A percentile compares a stretch with the other conserved stretches of the same genome.
These are phyloP conservation scores for Deilephila porcellus DNA, from an alignment of 2,888 invertebrate species.

Conservation along the genomic window DNA sequence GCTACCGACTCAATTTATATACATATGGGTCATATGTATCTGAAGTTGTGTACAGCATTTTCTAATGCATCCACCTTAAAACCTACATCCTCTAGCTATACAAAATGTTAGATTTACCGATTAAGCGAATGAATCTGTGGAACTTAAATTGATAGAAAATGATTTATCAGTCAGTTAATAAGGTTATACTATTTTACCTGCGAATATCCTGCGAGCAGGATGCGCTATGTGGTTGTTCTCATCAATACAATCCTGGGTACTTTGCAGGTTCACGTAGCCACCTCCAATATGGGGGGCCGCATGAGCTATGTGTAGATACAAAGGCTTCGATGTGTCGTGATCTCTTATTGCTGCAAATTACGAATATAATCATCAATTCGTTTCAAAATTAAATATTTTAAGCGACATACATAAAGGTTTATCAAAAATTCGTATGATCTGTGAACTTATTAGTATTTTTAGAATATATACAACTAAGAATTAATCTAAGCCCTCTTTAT, in stretches of 20 bases:
- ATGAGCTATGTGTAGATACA: conserved; percentile 91
- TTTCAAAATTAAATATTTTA: not conserved
- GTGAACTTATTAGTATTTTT: no score
- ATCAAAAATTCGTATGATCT: not conserved
- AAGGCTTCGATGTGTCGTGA: conserved; percentile 84
- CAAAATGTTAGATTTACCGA: no score
- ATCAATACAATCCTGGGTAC: conserved; percentile 86
- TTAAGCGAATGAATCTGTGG: no score
- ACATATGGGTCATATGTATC: no score
- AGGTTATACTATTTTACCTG: conserved; percentile 78
- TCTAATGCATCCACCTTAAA: no score
- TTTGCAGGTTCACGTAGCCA: conserved; percentile 87
- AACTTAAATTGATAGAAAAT: no score
- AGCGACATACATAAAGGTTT: not conserved
- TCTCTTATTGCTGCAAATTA: conserved; percentile 77
- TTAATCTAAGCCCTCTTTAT: no score
- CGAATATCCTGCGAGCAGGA: conserved; percentile 87
- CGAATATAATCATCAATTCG: not conserved
- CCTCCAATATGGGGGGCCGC: conserved; percentile 91
- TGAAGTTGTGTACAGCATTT: no score
- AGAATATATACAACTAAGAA: no score
- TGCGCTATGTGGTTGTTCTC: conserved; percentile 88
- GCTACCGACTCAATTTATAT: no score
- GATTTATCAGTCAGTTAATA: no score
- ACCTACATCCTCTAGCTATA: no score